These are phyloP conservation scores for Tupiocoris notatus DNA, from an alignment of 2,888 invertebrate species.

Conservation along the genomic window DNA sequence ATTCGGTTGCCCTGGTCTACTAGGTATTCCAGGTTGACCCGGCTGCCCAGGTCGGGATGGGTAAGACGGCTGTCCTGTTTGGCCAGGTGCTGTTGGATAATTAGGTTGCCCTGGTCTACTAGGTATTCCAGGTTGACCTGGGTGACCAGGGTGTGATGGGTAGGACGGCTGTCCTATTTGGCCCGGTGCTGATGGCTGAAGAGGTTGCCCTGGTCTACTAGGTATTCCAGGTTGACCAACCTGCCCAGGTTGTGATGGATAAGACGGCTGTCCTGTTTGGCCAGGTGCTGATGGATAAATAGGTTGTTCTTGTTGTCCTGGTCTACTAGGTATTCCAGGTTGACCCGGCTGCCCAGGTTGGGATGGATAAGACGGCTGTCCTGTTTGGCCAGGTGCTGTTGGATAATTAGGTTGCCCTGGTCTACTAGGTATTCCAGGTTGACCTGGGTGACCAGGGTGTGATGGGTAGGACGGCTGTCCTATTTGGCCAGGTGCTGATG, in stretches of 20 bases:
- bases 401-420: slow-evolving; percentile 41
- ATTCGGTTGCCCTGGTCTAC: slow-evolving; percentile 36
- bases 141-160: slow-evolving; percentile 43
- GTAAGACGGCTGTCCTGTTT: slow-evolving; percentile 29
- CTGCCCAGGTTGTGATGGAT: slow-evolving; percentile 46
- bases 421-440: slow-evolving; percentile 48
- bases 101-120: slow-evolving; percentile 47
- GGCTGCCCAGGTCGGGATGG: slow-evolving; percentile 45
- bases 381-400: slow-evolving; percentile 48
- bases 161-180: slow-evolving; percentile 51
- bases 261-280: slow-evolving; percentile 42
- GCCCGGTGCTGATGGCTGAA: slow-evolving; percentile 47
- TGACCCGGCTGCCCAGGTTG: slow-evolving; percentile 31
- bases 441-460: slow-evolving; percentile 43
- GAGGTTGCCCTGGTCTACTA: slow-evolving; percentile 48
- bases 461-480: slow-evolving; percentile 42
- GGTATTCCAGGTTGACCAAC: slow-evolving; percentile 47
- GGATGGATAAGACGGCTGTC: slow-evolving; percentile 48
- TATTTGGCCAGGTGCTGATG: slow-evolving; percentile 46
- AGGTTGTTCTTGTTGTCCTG: slow-evolving; percentile 51
- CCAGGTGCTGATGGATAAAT: slow-evolving; percentile 49
- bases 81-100: slow-evolving; percentile 43
- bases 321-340: slow-evolving; percentile 47
- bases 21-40: slow-evolving; percentile 47
- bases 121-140: slow-evolving; percentile 39